Evolutionary conservation across 1,140 invertebrate species (phyloP).

Genomic region (Ctenoplectra terminalis): DNA sequence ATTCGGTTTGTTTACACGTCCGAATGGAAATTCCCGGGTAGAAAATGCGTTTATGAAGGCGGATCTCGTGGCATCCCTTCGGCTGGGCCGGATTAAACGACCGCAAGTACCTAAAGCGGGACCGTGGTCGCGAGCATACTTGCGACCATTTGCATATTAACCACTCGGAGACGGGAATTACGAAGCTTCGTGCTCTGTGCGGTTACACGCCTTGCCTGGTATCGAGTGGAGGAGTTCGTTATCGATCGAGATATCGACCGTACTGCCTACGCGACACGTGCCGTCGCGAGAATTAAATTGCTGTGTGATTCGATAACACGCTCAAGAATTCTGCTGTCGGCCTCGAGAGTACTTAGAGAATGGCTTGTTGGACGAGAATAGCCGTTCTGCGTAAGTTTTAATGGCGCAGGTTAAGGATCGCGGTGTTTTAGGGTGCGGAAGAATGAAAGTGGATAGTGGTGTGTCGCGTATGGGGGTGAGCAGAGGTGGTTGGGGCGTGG

Average conservation of each 20-base stretch:
- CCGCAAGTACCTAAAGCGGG: conserved; percentile 5
- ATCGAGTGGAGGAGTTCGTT: conserved; percentile 34
- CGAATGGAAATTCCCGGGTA: not conserved
- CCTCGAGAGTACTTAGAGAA: not conserved
- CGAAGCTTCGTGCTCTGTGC: conserved; percentile 39
- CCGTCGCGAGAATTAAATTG: conserved; percentile 27
- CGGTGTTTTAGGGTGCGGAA: not conserved
- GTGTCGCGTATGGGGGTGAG: not conserved
- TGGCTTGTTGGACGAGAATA: not conserved
- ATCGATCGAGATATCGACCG: conserved; percentile 36
- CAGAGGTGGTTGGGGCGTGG: too few species aligned
- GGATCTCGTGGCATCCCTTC: conserved; percentile 30
- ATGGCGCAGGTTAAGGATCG: not conserved
- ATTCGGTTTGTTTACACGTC: conserved; percentile 10
- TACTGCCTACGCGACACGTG: not conserved
- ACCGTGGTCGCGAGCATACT: not conserved
- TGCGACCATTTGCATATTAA: conserved; percentile 66
- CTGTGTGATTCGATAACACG: conserved; percentile 42
- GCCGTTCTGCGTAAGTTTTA: not conserved
- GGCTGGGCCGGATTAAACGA: conserved; percentile 44
- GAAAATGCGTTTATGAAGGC: not conserved
- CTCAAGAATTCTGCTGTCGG: not conserved
- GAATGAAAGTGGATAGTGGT: not conserved
- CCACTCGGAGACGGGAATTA: conserved; percentile 38
- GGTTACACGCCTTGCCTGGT: conserved; percentile 5